Evolutionary conservation across 2,797 vertebrate genomes (phyloP).

Genomic region (Pangasius krempfi): DNA sequence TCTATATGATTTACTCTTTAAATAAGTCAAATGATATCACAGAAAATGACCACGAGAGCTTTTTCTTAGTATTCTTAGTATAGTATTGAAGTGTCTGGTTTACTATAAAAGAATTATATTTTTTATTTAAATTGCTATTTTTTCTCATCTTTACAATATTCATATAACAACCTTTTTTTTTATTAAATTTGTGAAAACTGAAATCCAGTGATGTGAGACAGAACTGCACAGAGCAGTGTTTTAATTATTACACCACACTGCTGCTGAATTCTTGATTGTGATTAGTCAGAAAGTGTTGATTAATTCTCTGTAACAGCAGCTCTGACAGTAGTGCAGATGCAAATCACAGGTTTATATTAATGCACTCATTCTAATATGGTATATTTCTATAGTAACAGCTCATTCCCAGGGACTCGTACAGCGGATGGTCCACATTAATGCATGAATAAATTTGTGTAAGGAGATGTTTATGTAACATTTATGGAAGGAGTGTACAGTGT

Average conservation of each 20-base stretch:
- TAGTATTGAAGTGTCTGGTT: background rate
- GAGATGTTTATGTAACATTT: background rate
- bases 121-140: background rate
- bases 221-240: background rate
- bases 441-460: too few species aligned
- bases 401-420: background rate
- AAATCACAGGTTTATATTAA: background rate
- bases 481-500: conserved; percentile 13
- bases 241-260: background rate
- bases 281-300: conserved; percentile 9
- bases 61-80: background rate
- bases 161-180: background rate
- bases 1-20: background rate
- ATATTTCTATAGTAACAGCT: background rate
- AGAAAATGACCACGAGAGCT: background rate
- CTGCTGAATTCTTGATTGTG: background rate
- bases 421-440: background rate
- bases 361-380: background rate
- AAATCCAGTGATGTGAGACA: background rate
- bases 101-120: background rate
- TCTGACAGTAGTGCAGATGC: background rate
- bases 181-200: background rate
- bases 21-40: background rate
- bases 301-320: background rate
- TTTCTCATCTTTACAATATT: background rate